These are phyloP conservation scores for Agrochola lota DNA, from an alignment of 2,888 invertebrate species.

Conservation along the genomic window DNA sequence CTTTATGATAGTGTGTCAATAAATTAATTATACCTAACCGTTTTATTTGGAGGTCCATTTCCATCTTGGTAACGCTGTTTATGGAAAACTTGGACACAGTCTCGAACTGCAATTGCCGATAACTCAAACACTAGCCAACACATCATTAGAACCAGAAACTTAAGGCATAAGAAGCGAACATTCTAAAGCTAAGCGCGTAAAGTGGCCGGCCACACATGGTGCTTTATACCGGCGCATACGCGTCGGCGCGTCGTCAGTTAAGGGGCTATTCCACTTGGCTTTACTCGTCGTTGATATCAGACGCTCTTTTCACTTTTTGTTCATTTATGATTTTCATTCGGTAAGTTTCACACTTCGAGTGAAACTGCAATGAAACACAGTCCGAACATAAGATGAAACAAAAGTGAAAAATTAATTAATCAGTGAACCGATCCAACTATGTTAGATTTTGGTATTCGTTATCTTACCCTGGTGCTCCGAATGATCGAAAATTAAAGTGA, in stretches of 20 bases:
- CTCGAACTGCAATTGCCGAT: not conserved
- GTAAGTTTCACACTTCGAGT: not conserved
- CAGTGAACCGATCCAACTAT: not conserved
- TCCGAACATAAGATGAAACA: not conserved
- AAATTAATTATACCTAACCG: not conserved
- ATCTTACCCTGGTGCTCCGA: not conserved
- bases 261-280: not conserved
- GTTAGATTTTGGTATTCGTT: not conserved
- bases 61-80: not conserved
- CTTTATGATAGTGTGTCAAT: not conserved
- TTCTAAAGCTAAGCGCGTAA: constrained; percentile 54
- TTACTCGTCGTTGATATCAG: not conserved
- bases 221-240: constrained; percentile 30
- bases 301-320: not conserved
- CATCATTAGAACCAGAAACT: constrained; percentile 5
- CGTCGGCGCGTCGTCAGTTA: constrained; percentile 2
- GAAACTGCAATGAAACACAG: not conserved
- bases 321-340: not conserved
- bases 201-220: constrained; percentile 65
- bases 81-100: not conserved
- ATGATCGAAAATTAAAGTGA: not conserved
- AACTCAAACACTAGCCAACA: constrained; percentile 17
- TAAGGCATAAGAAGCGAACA: constrained; percentile 40
- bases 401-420: not conserved
- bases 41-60: not conserved